phyloP scores from a whole-genome alignment of 2,113 vertebrate genomes.

The Lichenostomus cassidix region DNA sequence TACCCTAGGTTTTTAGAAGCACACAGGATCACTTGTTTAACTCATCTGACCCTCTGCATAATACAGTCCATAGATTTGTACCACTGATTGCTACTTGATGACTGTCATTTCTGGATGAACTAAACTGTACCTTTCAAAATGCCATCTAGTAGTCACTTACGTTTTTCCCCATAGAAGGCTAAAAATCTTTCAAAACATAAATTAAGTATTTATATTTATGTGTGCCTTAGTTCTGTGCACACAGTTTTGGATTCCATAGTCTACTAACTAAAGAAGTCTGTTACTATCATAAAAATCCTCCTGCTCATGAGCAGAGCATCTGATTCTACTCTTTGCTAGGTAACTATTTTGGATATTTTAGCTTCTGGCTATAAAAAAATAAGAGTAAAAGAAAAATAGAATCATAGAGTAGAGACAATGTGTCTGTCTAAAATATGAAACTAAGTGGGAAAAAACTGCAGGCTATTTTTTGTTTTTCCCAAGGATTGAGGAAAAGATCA shows the following conservation, averaged over 20 bases:
- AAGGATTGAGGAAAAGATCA: background rate
- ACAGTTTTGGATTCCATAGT: background rate
- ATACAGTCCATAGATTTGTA: background rate
- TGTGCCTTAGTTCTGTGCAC: background rate
- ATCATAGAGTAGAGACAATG: background rate
- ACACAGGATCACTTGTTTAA: background rate
- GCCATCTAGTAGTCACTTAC: background rate
- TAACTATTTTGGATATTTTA: background rate
- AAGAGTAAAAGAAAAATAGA: background rate
- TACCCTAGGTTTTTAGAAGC: background rate
- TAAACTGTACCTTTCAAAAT: background rate
- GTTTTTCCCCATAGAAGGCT: background rate
- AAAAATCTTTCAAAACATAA: background rate
- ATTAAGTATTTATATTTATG: background rate
- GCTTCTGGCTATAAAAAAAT: background rate
- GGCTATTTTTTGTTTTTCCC: background rate
- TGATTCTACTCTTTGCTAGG: background rate
- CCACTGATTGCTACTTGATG: background rate
- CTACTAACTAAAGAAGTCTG: background rate
- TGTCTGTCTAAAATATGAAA: background rate
- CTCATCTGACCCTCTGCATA: background rate
- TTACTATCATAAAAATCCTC: background rate
- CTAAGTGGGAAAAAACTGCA: background rate
- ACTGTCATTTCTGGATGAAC: background rate
- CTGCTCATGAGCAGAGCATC: background rate